These are phyloP conservation scores for Tokudaia tokunoshimensis DNA, from an alignment of 2,797 vertebrate genomes.

Conservation along the genomic window DNA sequence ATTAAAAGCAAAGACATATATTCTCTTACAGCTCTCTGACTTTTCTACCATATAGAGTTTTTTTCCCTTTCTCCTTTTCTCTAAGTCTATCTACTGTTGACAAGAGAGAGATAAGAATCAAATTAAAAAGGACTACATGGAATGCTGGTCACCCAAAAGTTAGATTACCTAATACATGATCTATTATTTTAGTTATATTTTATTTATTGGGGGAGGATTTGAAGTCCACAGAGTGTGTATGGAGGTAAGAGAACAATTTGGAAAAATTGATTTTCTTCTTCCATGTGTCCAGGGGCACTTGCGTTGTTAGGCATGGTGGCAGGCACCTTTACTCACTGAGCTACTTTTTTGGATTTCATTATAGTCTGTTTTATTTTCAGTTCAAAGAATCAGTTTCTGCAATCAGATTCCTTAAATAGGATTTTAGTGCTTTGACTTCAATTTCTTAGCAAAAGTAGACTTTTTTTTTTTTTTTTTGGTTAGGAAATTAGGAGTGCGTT, in stretches of 20 bases:
- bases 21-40: slow-evolving; percentile 11
- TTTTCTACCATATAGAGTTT: not conserved
- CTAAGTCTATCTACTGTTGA: slow-evolving; percentile 14
- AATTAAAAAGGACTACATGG: slow-evolving; percentile 27
- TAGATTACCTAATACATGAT: not conserved
- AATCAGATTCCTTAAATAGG: not conserved
- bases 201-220: not conserved
- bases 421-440: slow-evolving; percentile 5
- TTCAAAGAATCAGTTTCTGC: not conserved
- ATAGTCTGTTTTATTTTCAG: not conserved
- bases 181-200: not conserved
- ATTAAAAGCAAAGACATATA: slow-evolving; percentile 60
- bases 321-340: not conserved
- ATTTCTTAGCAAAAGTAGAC: not conserved
- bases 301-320: not conserved
- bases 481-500: not conserved
- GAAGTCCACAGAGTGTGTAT: not conserved
- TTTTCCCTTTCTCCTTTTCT: not conserved
- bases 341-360: not conserved
- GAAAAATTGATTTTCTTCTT: not conserved
- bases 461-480: not conserved
- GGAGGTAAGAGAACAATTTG: not conserved
- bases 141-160: not conserved
- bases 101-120: slow-evolving; percentile 9
- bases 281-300: not conserved